Evolutionary conservation across 1,140 invertebrate genomes (phyloP), one percentile per base, ranked within the genome.

Genomic region (Glomeris maerens): DNA sequence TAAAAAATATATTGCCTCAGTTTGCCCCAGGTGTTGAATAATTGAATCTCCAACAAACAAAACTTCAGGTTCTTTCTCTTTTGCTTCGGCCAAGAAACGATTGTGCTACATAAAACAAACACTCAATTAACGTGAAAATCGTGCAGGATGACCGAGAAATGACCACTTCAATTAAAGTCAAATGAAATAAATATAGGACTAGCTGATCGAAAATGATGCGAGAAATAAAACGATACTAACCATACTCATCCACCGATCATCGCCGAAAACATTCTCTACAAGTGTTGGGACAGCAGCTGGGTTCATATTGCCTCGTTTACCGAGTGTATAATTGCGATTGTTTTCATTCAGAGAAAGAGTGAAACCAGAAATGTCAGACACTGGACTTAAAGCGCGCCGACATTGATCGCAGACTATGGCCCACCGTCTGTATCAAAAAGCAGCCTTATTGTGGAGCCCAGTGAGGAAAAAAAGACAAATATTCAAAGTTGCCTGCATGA

Each of bases 11-110:
- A 56, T 56, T 60, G 71, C 70, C 52, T 84, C 78, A 27, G 80
- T 80, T 59, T 82, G 78, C 60, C 78, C 76, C 56, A 91, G 66
- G 27, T 81, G 78, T 65, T 81, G 77, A 51, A 91, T 72, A 45
- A 89, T 75, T 39, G 84, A 89, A 69, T 92, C 88, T 4, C 88
- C 88, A 40, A 92, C 76, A 61, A 91, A 86, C 48, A 92, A 73
- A n/a, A 93, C 83, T 62, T 92, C 87, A 28, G 84, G 84, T 69
- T 92, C 86, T 66, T 82, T 82, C 57, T 84, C 83, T 63, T 80
- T 78, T 7, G 81, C 79, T 66, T 90, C 83, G 28, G 72, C 72
- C 29, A 89, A 66, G 65, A 88, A 90, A 49, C 81, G 72, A 52
- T 83, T 78, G 66, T 91, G 87, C 84, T 87, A 66, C 50, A 52